Evolutionary conservation across 92 coral and sea anemone species (phyloP).

Genomic region (Siderastrea siderea): DNA sequence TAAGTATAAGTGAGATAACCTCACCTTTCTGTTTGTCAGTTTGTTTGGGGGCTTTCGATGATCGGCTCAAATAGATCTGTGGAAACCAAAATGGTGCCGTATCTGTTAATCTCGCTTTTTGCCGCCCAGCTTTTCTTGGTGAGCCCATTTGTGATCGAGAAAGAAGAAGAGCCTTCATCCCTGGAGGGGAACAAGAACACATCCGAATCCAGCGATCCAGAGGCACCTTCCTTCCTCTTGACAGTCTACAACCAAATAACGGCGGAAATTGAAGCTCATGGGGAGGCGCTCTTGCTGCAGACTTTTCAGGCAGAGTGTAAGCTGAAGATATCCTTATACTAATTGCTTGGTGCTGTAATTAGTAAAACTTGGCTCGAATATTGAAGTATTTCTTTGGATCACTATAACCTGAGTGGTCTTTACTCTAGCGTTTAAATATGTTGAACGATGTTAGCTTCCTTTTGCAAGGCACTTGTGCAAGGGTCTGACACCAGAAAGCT

Average conservation of each 20-base stretch:
- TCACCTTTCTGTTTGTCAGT: background rate
- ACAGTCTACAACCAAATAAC: background rate
- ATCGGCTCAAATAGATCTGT: background rate
- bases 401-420: no score
- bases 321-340: background rate
- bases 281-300: background rate
- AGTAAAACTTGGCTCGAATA: no score
- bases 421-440: no score
- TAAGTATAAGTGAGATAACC: background rate
- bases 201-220: background rate
- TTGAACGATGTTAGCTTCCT: no score
- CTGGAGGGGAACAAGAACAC: background rate
- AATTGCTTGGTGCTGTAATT: no score
- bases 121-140: conserved; percentile 3
- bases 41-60: background rate
- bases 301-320: conserved; percentile 3
- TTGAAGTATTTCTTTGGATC: no score
- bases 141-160: conserved; percentile 12
- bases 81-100: background rate
- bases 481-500: no score
- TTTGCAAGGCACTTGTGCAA: no score
- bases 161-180: background rate
- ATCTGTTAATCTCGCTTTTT: background rate
- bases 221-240: background rate
- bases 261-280: background rate